Evolutionary conservation across 2,113 vertebrate species (phyloP).

Genomic region (Thalassarche chlororhynchos): DNA sequence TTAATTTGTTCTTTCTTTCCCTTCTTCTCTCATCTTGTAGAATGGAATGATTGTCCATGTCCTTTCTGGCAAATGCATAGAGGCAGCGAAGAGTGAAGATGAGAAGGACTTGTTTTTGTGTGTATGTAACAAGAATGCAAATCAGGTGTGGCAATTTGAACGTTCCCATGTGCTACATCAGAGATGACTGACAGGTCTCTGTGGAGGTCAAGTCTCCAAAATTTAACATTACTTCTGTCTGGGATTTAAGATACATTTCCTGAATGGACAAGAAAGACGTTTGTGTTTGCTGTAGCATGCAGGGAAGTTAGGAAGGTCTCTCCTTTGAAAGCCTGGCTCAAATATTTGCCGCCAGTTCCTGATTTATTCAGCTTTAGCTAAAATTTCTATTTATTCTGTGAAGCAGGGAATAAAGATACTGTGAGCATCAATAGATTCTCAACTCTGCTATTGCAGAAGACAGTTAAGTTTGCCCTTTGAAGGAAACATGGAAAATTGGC

Average conservation of each 20-base stretch:
- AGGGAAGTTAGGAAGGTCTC: background rate
- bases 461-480: background rate
- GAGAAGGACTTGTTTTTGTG: conserved; percentile 71
- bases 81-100: conserved; percentile 71
- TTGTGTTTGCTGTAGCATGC: background rate
- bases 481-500: background rate
- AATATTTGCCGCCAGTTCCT: background rate
- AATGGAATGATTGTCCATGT: conserved; percentile 83
- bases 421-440: background rate
- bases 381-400: background rate
- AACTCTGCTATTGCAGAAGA: background rate
- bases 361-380: background rate
- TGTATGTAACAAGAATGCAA: conserved; percentile 74
- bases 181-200: conserved; percentile 35
- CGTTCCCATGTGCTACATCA: conserved; percentile 62
- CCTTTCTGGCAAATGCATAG: conserved; percentile 85
- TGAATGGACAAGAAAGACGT: background rate
- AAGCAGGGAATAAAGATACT: background rate
- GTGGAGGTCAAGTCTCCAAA: background rate
- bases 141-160: conserved; percentile 86
- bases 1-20: background rate
- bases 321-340: background rate
- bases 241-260: background rate
- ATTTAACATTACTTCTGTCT: background rate
- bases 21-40: conserved; percentile 63